phyloP scores from a whole-genome alignment of 2,888 invertebrate species.

The Drosophila incognita region DNA sequence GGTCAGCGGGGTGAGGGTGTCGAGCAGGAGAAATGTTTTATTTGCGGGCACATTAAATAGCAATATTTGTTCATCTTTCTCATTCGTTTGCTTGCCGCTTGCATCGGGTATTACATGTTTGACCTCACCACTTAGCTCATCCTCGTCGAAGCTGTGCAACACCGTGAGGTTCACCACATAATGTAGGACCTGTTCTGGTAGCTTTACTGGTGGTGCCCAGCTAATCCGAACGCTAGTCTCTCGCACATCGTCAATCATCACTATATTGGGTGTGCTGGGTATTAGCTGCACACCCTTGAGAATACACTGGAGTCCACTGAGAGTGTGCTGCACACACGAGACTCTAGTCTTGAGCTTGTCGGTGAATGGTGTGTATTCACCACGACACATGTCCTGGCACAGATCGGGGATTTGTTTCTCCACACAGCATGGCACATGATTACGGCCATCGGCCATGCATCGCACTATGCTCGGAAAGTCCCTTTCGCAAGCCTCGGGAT shows the following conservation, averaged over 20 bases:
- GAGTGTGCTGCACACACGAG: slow-evolving; percentile 93
- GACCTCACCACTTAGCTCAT: slow-evolving; percentile 70
- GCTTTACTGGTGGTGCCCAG: slow-evolving; percentile 89
- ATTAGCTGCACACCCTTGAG: slow-evolving; percentile 90
- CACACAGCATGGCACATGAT: slow-evolving; percentile 94
- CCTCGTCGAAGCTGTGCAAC: slow-evolving; percentile 88
- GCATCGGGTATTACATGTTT: slow-evolving; percentile 30
- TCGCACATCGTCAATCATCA: slow-evolving; percentile 90
- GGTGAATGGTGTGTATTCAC: slow-evolving; percentile 93
- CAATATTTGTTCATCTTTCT: slow-evolving; percentile 69
- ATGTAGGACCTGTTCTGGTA: slow-evolving; percentile 88
- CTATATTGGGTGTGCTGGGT: slow-evolving; percentile 90
- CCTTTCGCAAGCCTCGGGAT: slow-evolving; percentile 92
- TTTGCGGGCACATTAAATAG: slow-evolving; percentile 86
- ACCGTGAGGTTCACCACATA: slow-evolving; percentile 91
- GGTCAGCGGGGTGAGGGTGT: slow-evolving; percentile 90
- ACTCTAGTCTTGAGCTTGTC: slow-evolving; percentile 93
- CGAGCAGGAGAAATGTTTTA: slow-evolving; percentile 87
- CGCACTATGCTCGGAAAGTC: slow-evolving; percentile 93
- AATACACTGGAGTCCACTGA: slow-evolving; percentile 92
- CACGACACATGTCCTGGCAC: slow-evolving; percentile 93
- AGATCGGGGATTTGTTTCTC: slow-evolving; percentile 93
- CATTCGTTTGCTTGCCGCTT: slow-evolving; percentile 72
- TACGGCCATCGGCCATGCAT: slow-evolving; percentile 92
- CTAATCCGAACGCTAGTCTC: slow-evolving; percentile 90